A percentile compares a stretch with the other conserved stretches of the same genome.
Conservation (phyloP, 1,140 invertebrate species). For the Cotesia typhae region DNA sequence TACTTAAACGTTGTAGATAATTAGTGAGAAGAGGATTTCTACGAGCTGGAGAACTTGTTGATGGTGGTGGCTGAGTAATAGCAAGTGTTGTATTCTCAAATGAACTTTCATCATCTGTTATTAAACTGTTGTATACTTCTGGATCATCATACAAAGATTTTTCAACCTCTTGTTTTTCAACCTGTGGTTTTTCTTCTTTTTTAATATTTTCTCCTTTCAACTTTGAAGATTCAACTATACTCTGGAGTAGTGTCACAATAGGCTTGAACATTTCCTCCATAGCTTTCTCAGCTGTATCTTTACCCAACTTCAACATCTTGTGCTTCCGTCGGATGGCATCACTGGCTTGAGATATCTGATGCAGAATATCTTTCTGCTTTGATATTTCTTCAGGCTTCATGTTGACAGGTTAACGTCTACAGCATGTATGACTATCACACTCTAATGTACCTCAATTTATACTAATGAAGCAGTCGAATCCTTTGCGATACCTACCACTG, state of each 20-base stretch:
- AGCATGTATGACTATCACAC: neutral
- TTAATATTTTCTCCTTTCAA: no score
- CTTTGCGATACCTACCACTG: conserved; percentile 11
- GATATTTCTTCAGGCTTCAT: conserved; percentile 22
- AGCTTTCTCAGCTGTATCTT: conserved; percentile 17
- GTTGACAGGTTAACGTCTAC: neutral
- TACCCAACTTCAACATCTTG: conserved; percentile 32
- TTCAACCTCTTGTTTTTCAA: no score
- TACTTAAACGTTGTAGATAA: no score
- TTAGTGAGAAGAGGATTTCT: no score
- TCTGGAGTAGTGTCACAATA: conserved; percentile 31
- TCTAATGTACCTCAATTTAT: conserved; percentile 18
- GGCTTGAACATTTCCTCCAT: conserved; percentile 34
- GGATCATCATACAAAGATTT: no score
- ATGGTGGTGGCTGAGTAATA: no score
- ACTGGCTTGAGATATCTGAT: conserved; percentile 35
- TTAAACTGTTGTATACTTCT: no score
- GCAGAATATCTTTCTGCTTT: conserved; percentile 21
- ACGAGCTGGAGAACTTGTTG: no score
- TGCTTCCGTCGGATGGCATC: conserved; percentile 39
- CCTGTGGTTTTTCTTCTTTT: no score
- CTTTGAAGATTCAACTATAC: conserved; percentile 22
- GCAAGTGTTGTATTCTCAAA: no score
- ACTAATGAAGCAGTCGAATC: conserved; percentile 24
- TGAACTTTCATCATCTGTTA: no score